Evolutionary conservation across 2,888 invertebrate species (phyloP).

Genomic region (Lasioglossum villosulum): DNA sequence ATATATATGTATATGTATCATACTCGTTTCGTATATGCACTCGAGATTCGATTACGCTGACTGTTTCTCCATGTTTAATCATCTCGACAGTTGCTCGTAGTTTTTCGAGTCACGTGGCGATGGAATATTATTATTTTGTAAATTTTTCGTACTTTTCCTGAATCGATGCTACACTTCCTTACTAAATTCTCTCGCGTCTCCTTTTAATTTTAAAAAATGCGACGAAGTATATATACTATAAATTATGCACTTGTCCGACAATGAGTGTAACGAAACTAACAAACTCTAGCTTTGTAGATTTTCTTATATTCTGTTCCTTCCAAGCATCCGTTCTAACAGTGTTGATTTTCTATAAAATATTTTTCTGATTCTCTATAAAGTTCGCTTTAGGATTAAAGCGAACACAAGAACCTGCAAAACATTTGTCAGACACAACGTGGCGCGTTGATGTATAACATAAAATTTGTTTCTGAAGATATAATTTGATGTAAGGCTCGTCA

Average conservation of each 20-base stretch:
- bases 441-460: not conserved
- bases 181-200: not conserved
- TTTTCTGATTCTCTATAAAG: not conserved
- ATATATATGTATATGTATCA: conserved; percentile 31
- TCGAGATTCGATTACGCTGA: conserved; percentile 55
- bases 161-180: conserved; percentile 11
- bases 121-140: conserved; percentile 11
- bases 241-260: conserved; percentile 51
- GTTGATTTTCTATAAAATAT: not conserved
- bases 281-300: not conserved
- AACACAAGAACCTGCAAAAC: not conserved
- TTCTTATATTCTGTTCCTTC: conserved; percentile 19
- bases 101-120: conserved; percentile 60
- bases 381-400: conserved; percentile 5
- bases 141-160: conserved; percentile 13
- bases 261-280: conserved; percentile 15
- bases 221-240: conserved; percentile 56
- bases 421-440: not conserved
- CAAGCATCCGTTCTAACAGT: not conserved
- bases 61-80: conserved; percentile 47
- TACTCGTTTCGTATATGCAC: conserved; percentile 54
- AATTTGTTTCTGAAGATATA: not conserved
- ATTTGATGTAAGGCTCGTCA: not conserved
- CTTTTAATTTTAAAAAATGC: conserved; percentile 46
- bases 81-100: conserved; percentile 67